phyloP scores from a whole-genome alignment of 2,888 invertebrate genomes.

The Leptopterna dolabrata region DNA sequence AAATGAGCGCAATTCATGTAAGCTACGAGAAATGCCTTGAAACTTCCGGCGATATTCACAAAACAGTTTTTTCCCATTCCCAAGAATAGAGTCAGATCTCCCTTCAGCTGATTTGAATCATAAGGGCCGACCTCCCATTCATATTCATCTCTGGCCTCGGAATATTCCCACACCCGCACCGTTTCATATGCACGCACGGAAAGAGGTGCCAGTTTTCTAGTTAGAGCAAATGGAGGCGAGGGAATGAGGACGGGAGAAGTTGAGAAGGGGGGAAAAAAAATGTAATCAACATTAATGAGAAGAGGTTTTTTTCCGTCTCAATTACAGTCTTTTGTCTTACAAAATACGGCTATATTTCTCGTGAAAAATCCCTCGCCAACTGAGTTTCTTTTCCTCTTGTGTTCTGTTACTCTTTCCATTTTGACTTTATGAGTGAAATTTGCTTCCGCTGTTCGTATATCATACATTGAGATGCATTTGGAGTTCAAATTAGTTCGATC shows the following conservation, averaged over 20 bases:
- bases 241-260: neutral
- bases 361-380: neutral
- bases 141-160: constrained; percentile 14
- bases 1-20: too few relatives aligned
- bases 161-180: constrained; percentile 36
- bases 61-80: neutral
- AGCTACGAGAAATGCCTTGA: neutral
- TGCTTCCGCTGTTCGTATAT: too few relatives aligned
- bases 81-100: neutral
- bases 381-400: neutral
- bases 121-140: constrained; percentile 29
- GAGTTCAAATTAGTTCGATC: too few relatives aligned
- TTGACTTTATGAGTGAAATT: neutral
- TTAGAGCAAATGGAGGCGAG: neutral
- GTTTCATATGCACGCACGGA: constrained; percentile 9
- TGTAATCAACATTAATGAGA: constrained; percentile 28
- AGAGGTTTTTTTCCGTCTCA: neutral
- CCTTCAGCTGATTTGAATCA: constrained; percentile 38
- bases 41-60: neutral
- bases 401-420: neutral
- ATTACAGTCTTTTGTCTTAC: constrained; percentile 19
- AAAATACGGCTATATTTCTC: constrained; percentile 27
- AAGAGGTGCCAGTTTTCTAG: constrained; percentile 21
- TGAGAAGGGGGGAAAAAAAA: neutral
- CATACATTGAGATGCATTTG: too few relatives aligned